A percentile compares a stretch with the other conserved stretches of the same genome.
These are phyloP conservation scores for Cetonia aurata DNA, from an alignment of 2,888 invertebrate species.

Conservation along the genomic window DNA sequence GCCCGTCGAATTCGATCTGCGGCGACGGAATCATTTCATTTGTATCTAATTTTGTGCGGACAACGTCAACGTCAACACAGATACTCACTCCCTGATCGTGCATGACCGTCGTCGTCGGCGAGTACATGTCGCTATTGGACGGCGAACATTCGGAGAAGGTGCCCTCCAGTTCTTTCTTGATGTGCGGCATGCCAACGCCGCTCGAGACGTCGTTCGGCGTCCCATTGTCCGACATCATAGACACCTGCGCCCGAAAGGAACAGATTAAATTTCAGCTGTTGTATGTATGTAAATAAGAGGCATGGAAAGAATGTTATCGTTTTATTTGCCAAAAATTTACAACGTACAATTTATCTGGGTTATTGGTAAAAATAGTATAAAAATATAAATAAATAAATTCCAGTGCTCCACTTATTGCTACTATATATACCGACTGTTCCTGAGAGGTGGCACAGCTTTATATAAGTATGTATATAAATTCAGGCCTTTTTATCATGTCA, in stretches of 20 bases:
- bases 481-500: too few species aligned
- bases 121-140: conserved; percentile 70
- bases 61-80: conserved; percentile 51
- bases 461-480: too few species aligned
- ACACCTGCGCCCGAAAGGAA: conserved; percentile 68
- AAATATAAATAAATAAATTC: too few species aligned
- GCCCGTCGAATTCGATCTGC: conserved; percentile 66
- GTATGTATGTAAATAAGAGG: too few species aligned
- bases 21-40: conserved; percentile 5
- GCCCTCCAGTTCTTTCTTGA: conserved; percentile 72
- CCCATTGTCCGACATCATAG: conserved; percentile 76
- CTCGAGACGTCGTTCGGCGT: conserved; percentile 58
- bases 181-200: conserved; percentile 56
- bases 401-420: too few species aligned
- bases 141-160: conserved; percentile 67
- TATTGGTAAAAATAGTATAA: conserved; percentile 37
- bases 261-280: neutral
- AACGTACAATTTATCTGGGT: conserved; percentile 37
- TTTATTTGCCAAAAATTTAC: conserved; percentile 15
- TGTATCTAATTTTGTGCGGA: neutral
- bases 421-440: too few species aligned
- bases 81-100: conserved; percentile 63
- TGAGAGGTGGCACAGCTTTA: too few species aligned
- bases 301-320: too few species aligned
- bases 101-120: conserved; percentile 69